Percentiles rank a stretch among this genome's conserved stretches.
Conservation (phyloP, 2,797 vertebrate species). For the Morelia viridis region DNA sequence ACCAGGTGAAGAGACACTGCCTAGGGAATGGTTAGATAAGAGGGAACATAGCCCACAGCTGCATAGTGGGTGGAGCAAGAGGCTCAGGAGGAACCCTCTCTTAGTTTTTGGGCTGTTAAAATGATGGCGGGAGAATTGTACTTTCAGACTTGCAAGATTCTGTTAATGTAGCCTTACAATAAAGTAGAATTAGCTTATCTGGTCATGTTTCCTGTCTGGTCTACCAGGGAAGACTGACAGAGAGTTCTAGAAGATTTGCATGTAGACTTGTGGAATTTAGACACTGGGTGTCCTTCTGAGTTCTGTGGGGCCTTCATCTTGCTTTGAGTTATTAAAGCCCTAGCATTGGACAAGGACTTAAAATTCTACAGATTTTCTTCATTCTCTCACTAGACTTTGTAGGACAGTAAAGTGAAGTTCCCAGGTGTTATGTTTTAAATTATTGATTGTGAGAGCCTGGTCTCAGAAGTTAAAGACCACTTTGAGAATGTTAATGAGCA, state of each 20-base stretch:
- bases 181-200: no score
- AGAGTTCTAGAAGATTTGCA: background rate
- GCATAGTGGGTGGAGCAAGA: no score
- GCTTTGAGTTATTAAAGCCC: background rate
- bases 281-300: background rate
- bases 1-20: no score
- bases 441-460: slow-evolving; percentile 48
- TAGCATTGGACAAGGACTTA: background rate
- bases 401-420: slow-evolving; percentile 39
- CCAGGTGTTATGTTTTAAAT: slow-evolving; percentile 23
- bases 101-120: no score
- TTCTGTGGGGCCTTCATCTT: background rate
- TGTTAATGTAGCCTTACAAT: no score
- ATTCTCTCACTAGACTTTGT: slow-evolving; percentile 16
- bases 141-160: no score
- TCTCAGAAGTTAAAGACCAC: slow-evolving; percentile 32
- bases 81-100: no score
- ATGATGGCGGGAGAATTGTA: no score
- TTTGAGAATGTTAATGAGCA: slow-evolving; percentile 31
- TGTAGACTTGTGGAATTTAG: background rate
- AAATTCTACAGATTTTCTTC: slow-evolving; percentile 17
- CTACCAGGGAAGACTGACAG: no score
- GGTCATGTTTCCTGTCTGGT: no score
- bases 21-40: no score
- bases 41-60: no score